Evolutionary conservation across 1,140 invertebrate species (phyloP).

Genomic region (Orchesella cincta): DNA sequence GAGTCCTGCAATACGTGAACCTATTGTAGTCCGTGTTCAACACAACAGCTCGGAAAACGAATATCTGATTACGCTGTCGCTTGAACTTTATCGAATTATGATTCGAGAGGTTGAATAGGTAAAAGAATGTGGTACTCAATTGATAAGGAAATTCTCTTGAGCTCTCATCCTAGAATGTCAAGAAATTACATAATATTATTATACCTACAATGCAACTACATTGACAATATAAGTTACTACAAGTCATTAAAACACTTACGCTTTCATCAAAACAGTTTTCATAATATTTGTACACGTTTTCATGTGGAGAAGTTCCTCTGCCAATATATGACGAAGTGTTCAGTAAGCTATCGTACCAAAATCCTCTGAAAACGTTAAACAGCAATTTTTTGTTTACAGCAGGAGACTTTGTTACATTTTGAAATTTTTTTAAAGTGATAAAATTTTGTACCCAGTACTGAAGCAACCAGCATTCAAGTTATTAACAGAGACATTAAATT

Average conservation of each 20-base stretch:
- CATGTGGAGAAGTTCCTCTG: not conserved
- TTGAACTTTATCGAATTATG: conserved; percentile 28
- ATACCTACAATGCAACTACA: no score
- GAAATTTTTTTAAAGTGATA: not conserved
- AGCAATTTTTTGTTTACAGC: not conserved
- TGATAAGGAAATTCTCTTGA: not conserved
- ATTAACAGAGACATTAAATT: not conserved
- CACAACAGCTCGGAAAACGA: conserved; percentile 43
- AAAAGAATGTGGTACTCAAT: not conserved
- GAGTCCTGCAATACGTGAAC: conserved; percentile 40
- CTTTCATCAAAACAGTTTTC: conserved; percentile 31
- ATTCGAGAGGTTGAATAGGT: conserved; percentile 39
- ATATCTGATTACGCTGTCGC: conserved; percentile 41
- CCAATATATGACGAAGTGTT: not conserved
- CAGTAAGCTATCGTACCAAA: not conserved
- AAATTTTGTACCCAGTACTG: conserved; percentile 24
- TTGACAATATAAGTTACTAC: no score
- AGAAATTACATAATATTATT: no score
- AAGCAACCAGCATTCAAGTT: conserved; percentile 24
- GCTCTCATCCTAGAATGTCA: no score
- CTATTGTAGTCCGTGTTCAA: conserved; percentile 43
- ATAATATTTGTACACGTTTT: conserved; percentile 40
- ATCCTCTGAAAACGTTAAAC: not conserved
- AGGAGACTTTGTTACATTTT: not conserved
- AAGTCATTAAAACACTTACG: no score